Percentiles rank a stretch among this genome's conserved stretches.
phyloP scores from a whole-genome alignment of 1,140 invertebrate genomes.

The Rhysida immarginata region DNA sequence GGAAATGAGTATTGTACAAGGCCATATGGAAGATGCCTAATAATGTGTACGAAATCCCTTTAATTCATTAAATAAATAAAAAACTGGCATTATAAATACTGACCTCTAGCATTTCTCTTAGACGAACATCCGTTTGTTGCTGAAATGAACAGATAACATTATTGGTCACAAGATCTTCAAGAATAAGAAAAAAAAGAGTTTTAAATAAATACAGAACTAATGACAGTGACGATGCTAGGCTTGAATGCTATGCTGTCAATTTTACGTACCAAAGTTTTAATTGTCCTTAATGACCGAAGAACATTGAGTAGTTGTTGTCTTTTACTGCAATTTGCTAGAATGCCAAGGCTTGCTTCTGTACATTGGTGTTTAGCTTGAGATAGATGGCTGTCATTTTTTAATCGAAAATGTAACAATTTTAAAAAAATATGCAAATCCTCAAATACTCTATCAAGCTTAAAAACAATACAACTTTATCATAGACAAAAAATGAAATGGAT shows the following conservation, averaged over 20 bases:
- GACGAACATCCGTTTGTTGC: constrained; percentile 65
- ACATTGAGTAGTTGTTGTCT: constrained; percentile 60
- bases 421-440: constrained; percentile 6
- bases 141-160: no score
- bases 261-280: constrained; percentile 59
- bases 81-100: no score
- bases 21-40: no score
- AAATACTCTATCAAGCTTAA: not conserved
- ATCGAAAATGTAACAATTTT: not conserved
- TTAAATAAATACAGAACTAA: not conserved
- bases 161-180: no score
- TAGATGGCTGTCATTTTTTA: constrained; percentile 31
- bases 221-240: constrained; percentile 9
- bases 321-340: constrained; percentile 73
- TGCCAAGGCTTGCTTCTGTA: constrained; percentile 64
- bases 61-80: no score
- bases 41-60: no score
- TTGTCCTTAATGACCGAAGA: constrained; percentile 58
- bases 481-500: not conserved
- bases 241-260: constrained; percentile 14
- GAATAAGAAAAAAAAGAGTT: constrained; percentile 20
- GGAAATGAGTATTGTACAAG: no score
- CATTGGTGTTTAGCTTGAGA: constrained; percentile 59
- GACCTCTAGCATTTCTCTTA: constrained; percentile 66
- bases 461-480: not conserved